Conservation (phyloP, 2,888 invertebrate species). For the Euplagia quadripunctaria region DNA sequence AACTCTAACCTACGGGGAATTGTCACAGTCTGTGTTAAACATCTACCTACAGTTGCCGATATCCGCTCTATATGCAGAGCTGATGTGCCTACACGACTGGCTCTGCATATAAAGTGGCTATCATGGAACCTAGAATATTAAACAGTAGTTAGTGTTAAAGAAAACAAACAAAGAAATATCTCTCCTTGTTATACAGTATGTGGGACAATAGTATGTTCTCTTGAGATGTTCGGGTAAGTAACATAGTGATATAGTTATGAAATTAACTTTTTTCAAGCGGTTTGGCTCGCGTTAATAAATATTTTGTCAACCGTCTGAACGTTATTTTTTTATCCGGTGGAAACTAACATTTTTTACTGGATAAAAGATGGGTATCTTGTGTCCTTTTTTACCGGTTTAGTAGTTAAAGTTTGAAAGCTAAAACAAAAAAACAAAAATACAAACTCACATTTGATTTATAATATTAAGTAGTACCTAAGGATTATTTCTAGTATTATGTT, state of each 20-base stretch:
- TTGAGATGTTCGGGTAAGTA: not conserved
- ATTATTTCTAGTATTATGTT: too few species aligned
- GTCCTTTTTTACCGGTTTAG: too few species aligned
- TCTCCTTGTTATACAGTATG: not conserved
- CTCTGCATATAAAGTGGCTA: not conserved
- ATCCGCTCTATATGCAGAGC: not conserved
- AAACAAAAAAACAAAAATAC: too few species aligned
- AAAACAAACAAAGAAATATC: not conserved
- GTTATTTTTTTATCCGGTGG: too few species aligned
- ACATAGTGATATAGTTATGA: not conserved
- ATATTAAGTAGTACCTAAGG: too few species aligned
- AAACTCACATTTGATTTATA: too few species aligned
- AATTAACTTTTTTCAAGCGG: not conserved
- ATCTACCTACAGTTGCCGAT: not conserved
- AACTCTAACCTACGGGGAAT: not conserved
- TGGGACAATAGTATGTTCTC: not conserved
- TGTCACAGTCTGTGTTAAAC: not conserved
- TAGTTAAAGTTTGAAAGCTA: too few species aligned
- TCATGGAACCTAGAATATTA: not conserved
- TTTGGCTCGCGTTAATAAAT: too few species aligned
- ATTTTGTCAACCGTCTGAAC: too few species aligned
- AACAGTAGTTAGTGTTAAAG: not conserved
- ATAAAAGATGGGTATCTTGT: too few species aligned
- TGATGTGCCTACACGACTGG: not conserved
- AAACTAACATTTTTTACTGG: too few species aligned